These are phyloP conservation scores for Hedya salicella DNA, from an alignment of 2,888 invertebrate species.

Conservation along the genomic window DNA sequence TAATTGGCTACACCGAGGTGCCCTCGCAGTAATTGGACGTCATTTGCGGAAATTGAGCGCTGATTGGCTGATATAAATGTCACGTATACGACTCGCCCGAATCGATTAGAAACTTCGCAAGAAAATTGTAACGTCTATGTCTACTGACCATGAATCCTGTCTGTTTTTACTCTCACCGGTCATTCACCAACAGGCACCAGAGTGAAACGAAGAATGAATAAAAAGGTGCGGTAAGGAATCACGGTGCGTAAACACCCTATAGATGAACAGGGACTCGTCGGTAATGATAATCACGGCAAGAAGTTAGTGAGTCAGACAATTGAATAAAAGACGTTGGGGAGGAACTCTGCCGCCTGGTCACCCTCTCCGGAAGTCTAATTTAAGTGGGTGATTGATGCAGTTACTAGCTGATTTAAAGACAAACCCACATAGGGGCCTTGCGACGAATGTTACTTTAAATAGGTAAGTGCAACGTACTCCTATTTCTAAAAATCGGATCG, in stretches of 20 bases:
- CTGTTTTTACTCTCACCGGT: conserved; percentile 78
- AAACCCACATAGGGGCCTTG: background rate
- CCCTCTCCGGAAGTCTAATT: conserved; percentile 73
- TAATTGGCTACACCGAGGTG: conserved; percentile 80
- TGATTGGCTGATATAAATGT: conserved; percentile 74
- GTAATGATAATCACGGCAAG: conserved; percentile 61
- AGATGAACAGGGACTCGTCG: conserved; percentile 28
- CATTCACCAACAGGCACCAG: conserved; percentile 80
- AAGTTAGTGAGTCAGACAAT: conserved; percentile 58
- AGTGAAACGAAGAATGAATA: conserved; percentile 77
- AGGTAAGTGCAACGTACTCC: background rate
- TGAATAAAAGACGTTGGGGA: conserved; percentile 60
- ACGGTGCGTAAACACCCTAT: conserved; percentile 78
- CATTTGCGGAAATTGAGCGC: conserved; percentile 73
- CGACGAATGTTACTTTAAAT: background rate
- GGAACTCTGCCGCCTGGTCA: conserved; percentile 69
- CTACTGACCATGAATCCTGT: conserved; percentile 80
- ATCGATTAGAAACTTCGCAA: conserved; percentile 47
- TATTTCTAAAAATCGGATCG: background rate
- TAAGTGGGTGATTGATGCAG: conserved; percentile 54
- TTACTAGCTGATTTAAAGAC: conserved; percentile 44
- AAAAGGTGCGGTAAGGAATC: conserved; percentile 80
- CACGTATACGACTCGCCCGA: conserved; percentile 54
- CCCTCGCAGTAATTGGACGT: conserved; percentile 76
- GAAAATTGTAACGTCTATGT: conserved; percentile 68